phyloP scores from a whole-genome alignment of 2,113 vertebrate species.

The Epinephelus fuscoguttatus region DNA sequence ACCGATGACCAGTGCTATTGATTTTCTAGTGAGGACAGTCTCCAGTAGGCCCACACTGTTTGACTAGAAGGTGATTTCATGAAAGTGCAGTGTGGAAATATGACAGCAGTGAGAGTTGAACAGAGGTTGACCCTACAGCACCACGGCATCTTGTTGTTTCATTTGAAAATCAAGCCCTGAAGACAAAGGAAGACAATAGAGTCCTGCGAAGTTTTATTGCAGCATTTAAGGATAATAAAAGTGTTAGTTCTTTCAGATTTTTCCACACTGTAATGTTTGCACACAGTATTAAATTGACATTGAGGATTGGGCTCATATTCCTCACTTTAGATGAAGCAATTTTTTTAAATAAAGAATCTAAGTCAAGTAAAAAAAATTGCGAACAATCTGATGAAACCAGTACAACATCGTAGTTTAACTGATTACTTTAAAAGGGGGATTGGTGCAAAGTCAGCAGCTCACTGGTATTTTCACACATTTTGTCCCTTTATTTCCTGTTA shows the following conservation, averaged over 20 bases:
- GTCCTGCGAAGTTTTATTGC: neutral
- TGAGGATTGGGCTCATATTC: neutral
- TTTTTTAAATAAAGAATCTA: neutral
- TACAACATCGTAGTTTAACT: neutral
- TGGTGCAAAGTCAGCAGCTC: slow-evolving; percentile 9
- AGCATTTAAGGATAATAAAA: neutral
- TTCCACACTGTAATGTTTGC: neutral
- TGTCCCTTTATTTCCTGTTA: neutral
- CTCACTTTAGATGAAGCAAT: neutral
- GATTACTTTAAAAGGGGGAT: neutral
- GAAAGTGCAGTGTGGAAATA: slow-evolving; percentile 11
- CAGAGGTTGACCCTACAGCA: slow-evolving; percentile 8
- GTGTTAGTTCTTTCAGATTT: neutral
- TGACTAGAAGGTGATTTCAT: slow-evolving; percentile 36
- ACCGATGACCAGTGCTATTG: neutral
- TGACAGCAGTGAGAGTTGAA: slow-evolving; percentile 22
- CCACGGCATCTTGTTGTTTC: neutral
- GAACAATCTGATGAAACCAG: neutral
- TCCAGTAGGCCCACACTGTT: neutral
- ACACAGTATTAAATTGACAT: neutral
- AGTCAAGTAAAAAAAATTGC: neutral
- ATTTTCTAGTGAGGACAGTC: neutral
- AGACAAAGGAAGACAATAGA: slow-evolving; percentile 1
- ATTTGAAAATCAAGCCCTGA: slow-evolving; percentile 9
- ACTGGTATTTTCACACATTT: neutral